These are phyloP conservation scores for Melitaea athalia DNA, from an alignment of 2,888 invertebrate genomes.

Conservation along the genomic window DNA sequence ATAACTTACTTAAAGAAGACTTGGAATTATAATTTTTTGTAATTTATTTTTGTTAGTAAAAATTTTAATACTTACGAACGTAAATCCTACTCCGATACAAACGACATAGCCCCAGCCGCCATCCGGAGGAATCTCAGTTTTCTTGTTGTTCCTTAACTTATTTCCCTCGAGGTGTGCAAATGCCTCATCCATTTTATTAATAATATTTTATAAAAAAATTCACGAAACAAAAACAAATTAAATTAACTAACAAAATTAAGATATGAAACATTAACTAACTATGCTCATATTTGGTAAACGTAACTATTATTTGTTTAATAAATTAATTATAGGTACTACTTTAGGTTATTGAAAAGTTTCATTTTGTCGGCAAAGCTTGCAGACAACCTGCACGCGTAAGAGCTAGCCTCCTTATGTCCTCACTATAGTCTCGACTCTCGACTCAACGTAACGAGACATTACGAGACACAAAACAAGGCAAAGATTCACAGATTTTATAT, in stretches of 20 bases:
- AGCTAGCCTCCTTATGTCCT: constrained; percentile 46
- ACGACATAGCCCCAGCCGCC: constrained; percentile 92
- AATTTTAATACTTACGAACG: constrained; percentile 84
- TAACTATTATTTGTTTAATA: constrained; percentile 1
- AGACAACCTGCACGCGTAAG: constrained; percentile 50
- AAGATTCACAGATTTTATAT: constrained; percentile 21
- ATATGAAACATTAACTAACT: constrained; percentile 4
- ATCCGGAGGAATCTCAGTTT: constrained; percentile 81
- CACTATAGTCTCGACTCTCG: constrained; percentile 10
- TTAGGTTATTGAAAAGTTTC: constrained; percentile 13
- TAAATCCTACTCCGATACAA: constrained; percentile 87
- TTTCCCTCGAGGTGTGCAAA: constrained; percentile 66
- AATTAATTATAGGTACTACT: background rate
- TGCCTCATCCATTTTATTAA: constrained; percentile 72
- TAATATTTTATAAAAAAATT: background rate
- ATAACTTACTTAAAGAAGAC: too few species aligned
- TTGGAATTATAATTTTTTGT: too few species aligned
- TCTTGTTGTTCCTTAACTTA: constrained; percentile 47
- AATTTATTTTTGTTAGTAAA: background rate
- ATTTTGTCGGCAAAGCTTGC: constrained; percentile 19
- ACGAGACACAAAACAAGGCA: constrained; percentile 39
- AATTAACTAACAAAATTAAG: background rate
- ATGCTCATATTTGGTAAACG: constrained; percentile 10
- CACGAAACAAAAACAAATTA: constrained; percentile 19
- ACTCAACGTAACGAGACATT: constrained; percentile 36